Base-by-base conservation (phyloP, 2,113 vertebrate species). In the Bothrops jararaca region DNA sequence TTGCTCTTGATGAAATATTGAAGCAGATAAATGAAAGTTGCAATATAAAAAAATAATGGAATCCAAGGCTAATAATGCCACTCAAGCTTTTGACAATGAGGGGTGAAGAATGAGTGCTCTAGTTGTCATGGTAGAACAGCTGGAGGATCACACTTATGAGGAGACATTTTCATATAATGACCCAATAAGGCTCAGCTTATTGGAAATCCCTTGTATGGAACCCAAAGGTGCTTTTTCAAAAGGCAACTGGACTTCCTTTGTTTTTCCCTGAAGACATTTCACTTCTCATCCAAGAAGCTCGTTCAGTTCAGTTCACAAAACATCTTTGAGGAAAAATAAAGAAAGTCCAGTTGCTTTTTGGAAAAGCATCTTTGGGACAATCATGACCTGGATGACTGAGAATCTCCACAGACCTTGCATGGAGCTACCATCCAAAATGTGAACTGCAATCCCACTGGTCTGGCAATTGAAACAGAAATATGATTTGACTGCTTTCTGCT, bases 101-200 rank as follows among this genome's bases (percentile, higher is more conserved):
- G 80, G 24, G 57, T 92, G 34, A 91, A 86, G 64, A 87, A 64
- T 0, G 5, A 54, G 0, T 0, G 85, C 48, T 93, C 0, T 1
- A 87, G 13, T 0, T 53, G 52, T 89, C 89, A 86, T 45, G 56
- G 34, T 91, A 90, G 53, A 94, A 4, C 2, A 69, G 3, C 69
- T 80, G 34, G 34, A 80, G 34, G 86, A 92, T 42, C 42, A 60
- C 90, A 93, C 86, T 92, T 80, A 92, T 93, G 94, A 95, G 90
- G 93, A 48, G 95, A 94, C 90, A 94, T 95, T 94, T 92, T 95
- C 92, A 91, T 92, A 91, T 94, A 95, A 90, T 54, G 85, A 94
- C 92, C 23, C 0, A 0, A 93, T 85, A 69, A 57, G 50, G 91
- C 50, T 15, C 42, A 34, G 3, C 92, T 94, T 95, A 95, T 94